phyloP scores from a whole-genome alignment of 2,888 invertebrate genomes.

The Salticus scenicus region DNA sequence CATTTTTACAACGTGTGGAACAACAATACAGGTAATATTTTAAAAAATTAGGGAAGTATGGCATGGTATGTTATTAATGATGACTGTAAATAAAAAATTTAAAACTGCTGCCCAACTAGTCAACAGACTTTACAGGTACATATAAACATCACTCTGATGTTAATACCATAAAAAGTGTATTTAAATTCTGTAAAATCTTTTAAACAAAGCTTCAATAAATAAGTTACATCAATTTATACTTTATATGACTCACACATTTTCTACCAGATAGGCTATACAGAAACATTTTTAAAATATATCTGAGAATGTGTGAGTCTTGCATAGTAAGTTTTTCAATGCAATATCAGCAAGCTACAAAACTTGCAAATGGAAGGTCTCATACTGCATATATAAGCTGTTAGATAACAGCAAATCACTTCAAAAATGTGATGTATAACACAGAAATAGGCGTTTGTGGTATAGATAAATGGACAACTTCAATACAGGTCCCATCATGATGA shows the following conservation, averaged over 20 bases:
- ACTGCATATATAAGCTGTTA: constrained; percentile 1
- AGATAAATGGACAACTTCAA: constrained; percentile 24
- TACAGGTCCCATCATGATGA: constrained; percentile 44
- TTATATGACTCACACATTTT: constrained; percentile 59
- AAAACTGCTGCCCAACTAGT: constrained; percentile 65
- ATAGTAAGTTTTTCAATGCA: constrained; percentile 27
- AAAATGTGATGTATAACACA: constrained; percentile 31
- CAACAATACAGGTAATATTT: constrained; percentile 35
- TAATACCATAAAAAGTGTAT: constrained; percentile 42
- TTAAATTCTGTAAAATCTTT: constrained; percentile 63
- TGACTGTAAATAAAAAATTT: constrained; percentile 37
- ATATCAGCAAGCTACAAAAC: constrained; percentile 1
- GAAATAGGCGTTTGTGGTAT: constrained; percentile 23
- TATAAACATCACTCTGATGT: constrained; percentile 64
- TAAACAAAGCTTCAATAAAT: constrained; percentile 61
- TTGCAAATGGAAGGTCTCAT: constrained; percentile 17
- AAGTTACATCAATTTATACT: constrained; percentile 57
- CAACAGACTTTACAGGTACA: constrained; percentile 65
- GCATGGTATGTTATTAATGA: constrained; percentile 41
- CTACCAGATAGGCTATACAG: constrained; percentile 44
- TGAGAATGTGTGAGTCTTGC: constrained; percentile 42
- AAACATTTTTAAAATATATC: constrained; percentile 59
- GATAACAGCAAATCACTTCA: constrained; percentile 20
- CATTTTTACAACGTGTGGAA: constrained; percentile 42
- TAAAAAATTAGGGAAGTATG: constrained; percentile 43